Conservation (phyloP, 1,140 invertebrate species). For the Trachymyrmex septentrionalis region DNA sequence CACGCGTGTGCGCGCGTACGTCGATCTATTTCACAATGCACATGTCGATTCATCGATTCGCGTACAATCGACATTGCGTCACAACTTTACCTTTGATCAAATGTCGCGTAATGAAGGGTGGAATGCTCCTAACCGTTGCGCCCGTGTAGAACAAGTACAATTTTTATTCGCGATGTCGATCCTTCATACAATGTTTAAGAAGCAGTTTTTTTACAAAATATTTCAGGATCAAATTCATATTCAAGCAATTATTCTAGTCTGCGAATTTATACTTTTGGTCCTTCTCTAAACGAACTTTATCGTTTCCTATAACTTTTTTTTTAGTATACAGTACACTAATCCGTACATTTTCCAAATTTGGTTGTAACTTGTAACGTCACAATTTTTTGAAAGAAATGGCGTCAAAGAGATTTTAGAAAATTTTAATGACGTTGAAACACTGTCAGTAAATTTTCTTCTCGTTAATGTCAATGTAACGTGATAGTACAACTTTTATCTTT, state of each 20-base stretch:
- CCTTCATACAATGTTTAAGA: not conserved
- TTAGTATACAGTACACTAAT: too few species aligned
- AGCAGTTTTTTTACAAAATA: not conserved
- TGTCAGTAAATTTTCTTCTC: too few species aligned
- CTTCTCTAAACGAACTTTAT: too few species aligned
- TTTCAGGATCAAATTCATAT: not conserved
- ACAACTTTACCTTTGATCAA: slow-evolving; percentile 54
- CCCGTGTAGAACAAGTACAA: not conserved
- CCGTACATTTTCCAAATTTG: too few species aligned
- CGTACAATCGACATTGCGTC: slow-evolving; percentile 25
- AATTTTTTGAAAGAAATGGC: too few species aligned
- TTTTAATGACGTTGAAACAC: too few species aligned
- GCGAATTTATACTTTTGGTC: too few species aligned
- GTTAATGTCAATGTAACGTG: too few species aligned
- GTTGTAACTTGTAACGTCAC: too few species aligned
- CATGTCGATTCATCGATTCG: slow-evolving; percentile 47
- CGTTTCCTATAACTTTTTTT: too few species aligned
- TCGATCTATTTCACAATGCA: slow-evolving; percentile 39
- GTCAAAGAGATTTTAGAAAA: too few species aligned
- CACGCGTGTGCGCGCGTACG: not conserved
- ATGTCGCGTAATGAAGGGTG: slow-evolving; percentile 23
- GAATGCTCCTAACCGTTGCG: slow-evolving; percentile 12
- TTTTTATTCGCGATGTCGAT: not conserved
- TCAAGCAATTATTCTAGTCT: not conserved
- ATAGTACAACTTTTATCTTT: too few species aligned